phyloP scores from a whole-genome alignment of 2,797 vertebrate genomes.

The Corythornis leucogaster region DNA sequence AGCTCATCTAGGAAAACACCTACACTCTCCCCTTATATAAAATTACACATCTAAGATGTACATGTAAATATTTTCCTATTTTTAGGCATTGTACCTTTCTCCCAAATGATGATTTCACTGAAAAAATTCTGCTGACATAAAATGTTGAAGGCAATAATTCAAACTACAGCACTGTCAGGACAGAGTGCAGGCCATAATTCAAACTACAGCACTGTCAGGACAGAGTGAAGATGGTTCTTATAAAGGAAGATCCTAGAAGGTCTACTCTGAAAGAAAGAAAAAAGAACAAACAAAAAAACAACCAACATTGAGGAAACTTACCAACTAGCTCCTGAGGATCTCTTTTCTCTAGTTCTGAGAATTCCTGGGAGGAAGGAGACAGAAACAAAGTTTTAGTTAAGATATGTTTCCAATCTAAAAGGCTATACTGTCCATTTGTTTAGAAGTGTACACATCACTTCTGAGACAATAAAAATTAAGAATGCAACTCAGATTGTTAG shows the following conservation, averaged over 20 bases:
- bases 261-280: not conserved
- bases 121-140: not conserved
- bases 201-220: not conserved
- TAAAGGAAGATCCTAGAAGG: not conserved
- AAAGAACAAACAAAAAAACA: not conserved
- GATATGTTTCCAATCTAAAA: not conserved
- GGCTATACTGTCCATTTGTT: not conserved
- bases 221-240: not conserved
- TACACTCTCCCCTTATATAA: not conserved
- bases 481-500: not conserved
- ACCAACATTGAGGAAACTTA: constrained; percentile 76
- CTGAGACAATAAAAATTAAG: not conserved
- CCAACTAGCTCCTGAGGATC: constrained; percentile 97
- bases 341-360: constrained; percentile 86
- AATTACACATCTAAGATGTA: not conserved
- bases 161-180: not conserved
- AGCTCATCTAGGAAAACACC: not conserved
- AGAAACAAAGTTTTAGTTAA: constrained; percentile 27
- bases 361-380: constrained; percentile 79
- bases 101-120: not conserved
- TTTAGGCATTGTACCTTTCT: not conserved
- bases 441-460: not conserved
- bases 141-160: not conserved
- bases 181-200: not conserved
- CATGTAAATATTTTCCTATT: not conserved